Evolutionary conservation across 2,113 vertebrate species (phyloP), one percentile per base, ranked within the genome.

Genomic region (Phyllostomus discolor): DNA sequence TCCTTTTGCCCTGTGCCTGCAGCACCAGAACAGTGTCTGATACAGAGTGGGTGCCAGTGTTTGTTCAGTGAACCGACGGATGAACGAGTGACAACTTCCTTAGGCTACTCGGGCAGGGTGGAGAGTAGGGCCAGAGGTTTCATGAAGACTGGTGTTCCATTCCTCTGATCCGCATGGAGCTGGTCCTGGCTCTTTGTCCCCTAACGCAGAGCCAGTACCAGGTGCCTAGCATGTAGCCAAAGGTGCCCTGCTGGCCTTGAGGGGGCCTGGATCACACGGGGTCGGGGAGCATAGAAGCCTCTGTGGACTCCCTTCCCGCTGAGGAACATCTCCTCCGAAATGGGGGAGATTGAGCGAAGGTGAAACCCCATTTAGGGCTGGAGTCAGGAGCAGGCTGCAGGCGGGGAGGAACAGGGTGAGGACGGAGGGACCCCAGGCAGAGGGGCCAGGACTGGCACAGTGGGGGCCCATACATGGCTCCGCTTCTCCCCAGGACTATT

Each of bases 401-500:
- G 73, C 41, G 17, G 35, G 54, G 66, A 52, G 52, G 26, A 90
- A 15, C 48, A 17, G 54, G 73, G 24, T 72, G 76, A 66, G 86
- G 86, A 87, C 10, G 43, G 62, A 54, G n/a, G 90, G 91, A 54
- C 59, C 22, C 14, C 4, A 41, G 54, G 82, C 17, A 16, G 59
- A 70, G 72, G 28, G 19, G 72, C 22, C 1, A 2, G 46, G 83
- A 4, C 43, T 73, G 83, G 88, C 48, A 33, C 14, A 70, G 59
- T 41, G 35, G 48, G 28, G 90, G 89, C 41, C 88, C 31, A 24
- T 5, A 14, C 2, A 7, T 75, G 88, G 94, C 95, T 76, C 69
- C 96, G 96, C 91, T 96, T 98, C 93, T 95, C 95, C 67, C 78
- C 94, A 95, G 82, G 95, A 82, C 52, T 93, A 70, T 97, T 97